Base-by-base conservation (phyloP, 2,113 vertebrate genomes). In the Elephas maximus region DNA sequence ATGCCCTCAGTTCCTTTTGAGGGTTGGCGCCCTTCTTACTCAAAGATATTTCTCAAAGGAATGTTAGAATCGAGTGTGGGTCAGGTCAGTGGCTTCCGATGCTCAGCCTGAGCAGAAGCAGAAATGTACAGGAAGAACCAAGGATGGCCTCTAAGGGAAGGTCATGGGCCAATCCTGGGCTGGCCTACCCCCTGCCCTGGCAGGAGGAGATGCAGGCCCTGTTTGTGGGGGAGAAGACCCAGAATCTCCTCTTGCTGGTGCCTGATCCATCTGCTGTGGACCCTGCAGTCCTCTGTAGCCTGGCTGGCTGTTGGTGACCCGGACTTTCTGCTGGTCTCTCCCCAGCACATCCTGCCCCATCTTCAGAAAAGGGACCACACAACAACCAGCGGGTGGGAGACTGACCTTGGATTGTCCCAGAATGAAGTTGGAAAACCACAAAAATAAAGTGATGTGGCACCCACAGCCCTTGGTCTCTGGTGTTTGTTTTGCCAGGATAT, bases 391-490 rank as follows among this genome's bases (percentile, higher is more conserved):
- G 69, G 62, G 45, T 6, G 53, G 90, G 71, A 79, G 26, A 77
- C 73, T 79, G 86, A 93, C 24, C 89, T 96, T 97, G 51, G 51
- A 28, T 88, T 63, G 41, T 76, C 37, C 14, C 6, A 79, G 65
- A 84, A 53, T 87, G 23, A 90, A 78, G 65, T 37, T 97, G 79
- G 87, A 97, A 96, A 95, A 77, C 12, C 37, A 69, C 88, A 90
- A 77, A 93, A 98, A 98, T 97, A 97, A 98, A 98, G 23, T 88
- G 57, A 85, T 60, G 30, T 24, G 48, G n/a, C 92, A 33, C 51
- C 69, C 71, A 51, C 1, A 82, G 65, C 73, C 84, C 23, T 37
- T 93, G 78, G 84, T 95, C 51, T 95, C 94, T 57, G 91, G 60
- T 81, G 15, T 97, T 93, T 95, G 71, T 95, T 93, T 93, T 76